Base-by-base conservation (phyloP, 2,797 vertebrate genomes). In the Syngnathus acus region DNA sequence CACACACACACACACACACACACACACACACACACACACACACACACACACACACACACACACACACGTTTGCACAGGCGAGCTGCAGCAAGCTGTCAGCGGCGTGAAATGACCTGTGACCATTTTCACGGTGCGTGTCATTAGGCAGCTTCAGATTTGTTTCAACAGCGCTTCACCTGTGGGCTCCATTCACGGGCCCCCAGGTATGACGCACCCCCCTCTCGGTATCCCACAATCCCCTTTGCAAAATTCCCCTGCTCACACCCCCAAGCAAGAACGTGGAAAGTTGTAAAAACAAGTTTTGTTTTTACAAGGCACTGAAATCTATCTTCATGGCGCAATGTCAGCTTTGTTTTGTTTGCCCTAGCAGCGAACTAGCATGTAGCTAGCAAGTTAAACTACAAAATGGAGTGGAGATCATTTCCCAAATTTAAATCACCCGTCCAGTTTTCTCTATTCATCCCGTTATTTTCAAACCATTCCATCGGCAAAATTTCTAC, bases 21-120 rank as follows among this genome's bases (percentile, higher is more conserved):
- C 62, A 26, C 62, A 64, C 39, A 9, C 32, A 38, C 45, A 50
- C 62, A 26, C 62, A 64, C 39, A 9, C 32, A 38, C 45, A 50
- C 62, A 26, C 62, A 64, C 39, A 9, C 32, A 38, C 45, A 50
- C 62, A 26, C 62, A 64, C 39, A 9, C 65, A 47, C 45, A 51
- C 61, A 53, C 61, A 53, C 66, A 64, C 69, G 68, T 70, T 67
- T 19, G 67, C 64, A 64, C 37, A 55, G 6, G 14, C 19, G 43
- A 42, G 32, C 76, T 69, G 84, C 78, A 77, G 79, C 72, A 68
- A 70, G 73, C 84, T 92, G 90, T 92, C 94, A 96, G 93, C 93
- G 93, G 88, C 90, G 90, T 90, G 94, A 97, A 57, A 95, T 94
- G 94, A 94, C 89, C 93, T 94, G 94, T 95, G 93, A 95, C 95